Percentiles rank a stretch among this genome's conserved stretches.
These are phyloP conservation scores for Hydrozoanthus tunicans DNA, from an alignment of 64 coral and sea anemone genomes.

Conservation along the genomic window DNA sequence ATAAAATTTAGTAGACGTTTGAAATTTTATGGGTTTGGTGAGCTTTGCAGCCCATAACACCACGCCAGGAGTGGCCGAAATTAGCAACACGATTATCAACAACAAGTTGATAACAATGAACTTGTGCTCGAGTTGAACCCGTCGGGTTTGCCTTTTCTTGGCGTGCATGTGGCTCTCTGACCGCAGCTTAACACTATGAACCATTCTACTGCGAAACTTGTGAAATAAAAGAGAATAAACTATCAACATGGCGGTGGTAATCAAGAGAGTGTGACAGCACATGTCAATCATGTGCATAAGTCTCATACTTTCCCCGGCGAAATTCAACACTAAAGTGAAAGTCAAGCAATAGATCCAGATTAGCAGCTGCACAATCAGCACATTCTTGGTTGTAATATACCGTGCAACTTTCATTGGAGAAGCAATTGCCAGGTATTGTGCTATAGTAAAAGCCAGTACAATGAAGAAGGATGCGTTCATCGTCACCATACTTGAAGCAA, in stretches of 20 bases:
- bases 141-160: neutral
- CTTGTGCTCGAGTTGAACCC: neutral
- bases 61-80: too few species aligned
- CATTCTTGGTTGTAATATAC: neutral
- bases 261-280: neutral
- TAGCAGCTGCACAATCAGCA: neutral
- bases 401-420: slow-evolving; percentile 3
- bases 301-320: too few species aligned
- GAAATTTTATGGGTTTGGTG: too few species aligned
- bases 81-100: too few species aligned
- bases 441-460: neutral
- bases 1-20: too few species aligned
- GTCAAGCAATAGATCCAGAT: neutral
- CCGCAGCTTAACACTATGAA: neutral
- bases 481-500: neutral
- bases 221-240: neutral
- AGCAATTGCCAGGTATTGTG: neutral
- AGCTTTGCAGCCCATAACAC: too few species aligned
- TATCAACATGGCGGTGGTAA: neutral
- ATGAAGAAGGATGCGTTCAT: slow-evolving; percentile 12
- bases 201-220: neutral
- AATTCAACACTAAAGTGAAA: neutral
- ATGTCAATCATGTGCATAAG: neutral
- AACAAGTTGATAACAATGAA: neutral
- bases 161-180: neutral